These are phyloP conservation scores for Xestia xanthographa DNA, from an alignment of 2,888 invertebrate genomes.

Conservation along the genomic window DNA sequence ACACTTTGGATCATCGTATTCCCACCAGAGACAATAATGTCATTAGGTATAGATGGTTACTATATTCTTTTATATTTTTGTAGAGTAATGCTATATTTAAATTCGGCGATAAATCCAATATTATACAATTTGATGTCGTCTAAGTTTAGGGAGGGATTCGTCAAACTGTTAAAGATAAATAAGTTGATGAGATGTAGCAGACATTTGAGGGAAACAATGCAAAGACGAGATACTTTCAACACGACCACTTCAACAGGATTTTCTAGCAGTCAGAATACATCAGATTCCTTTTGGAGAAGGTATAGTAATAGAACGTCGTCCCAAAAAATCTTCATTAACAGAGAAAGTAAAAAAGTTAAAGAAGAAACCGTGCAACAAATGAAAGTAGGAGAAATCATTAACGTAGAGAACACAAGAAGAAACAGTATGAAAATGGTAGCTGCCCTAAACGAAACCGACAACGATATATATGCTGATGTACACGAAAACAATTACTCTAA, in stretches of 20 bases:
- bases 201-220: constrained; percentile 88
- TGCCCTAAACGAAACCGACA: constrained; percentile 82
- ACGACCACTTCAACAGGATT: constrained; percentile 92
- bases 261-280: constrained; percentile 90
- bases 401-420: constrained; percentile 86
- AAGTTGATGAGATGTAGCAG: constrained; percentile 86
- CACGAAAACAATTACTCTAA: constrained; percentile 73
- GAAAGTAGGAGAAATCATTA: constrained; percentile 86
- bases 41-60: constrained; percentile 95
- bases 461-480: constrained; percentile 76
- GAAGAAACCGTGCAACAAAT: constrained; percentile 80
- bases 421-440: constrained; percentile 88
- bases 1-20: constrained; percentile 96
- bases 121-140: constrained; percentile 98
- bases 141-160: constrained; percentile 96
- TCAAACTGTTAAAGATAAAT: constrained; percentile 91
- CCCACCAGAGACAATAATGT: constrained; percentile 92
- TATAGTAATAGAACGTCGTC: constrained; percentile 90
- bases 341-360: constrained; percentile 83
- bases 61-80: constrained; percentile 96
- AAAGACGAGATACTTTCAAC: constrained; percentile 92
- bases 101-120: constrained; percentile 97
- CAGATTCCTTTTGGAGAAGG: constrained; percentile 92
- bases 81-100: constrained; percentile 96
- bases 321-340: constrained; percentile 81